phyloP scores from a whole-genome alignment of 2,888 invertebrate genomes.

The Galerucella nymphaeae region DNA sequence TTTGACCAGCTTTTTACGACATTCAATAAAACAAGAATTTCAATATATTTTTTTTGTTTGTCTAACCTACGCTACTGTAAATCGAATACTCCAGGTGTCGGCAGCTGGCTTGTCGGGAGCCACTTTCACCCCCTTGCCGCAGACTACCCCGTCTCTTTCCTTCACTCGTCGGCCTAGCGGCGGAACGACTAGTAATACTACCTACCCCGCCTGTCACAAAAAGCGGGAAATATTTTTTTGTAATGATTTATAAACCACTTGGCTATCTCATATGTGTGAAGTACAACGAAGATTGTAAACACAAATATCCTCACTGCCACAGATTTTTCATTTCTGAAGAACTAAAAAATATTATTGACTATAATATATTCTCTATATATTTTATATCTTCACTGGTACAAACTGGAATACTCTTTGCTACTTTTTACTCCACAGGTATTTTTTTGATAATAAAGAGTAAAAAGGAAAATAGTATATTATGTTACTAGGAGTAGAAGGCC shows the following conservation, averaged over 20 bases:
- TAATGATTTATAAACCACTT: conserved; percentile 31
- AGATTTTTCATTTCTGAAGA: neutral
- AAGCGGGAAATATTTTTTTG: conserved; percentile 43
- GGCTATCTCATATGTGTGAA: conserved; percentile 18
- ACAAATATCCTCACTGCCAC: neutral
- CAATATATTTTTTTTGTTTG: conserved; percentile 6
- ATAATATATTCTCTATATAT: too few relatives aligned
- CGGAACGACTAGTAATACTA: conserved; percentile 37
- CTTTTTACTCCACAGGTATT: too few relatives aligned
- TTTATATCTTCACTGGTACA: too few relatives aligned
- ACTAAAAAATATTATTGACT: neutral
- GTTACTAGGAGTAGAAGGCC: too few relatives aligned
- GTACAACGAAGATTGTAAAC: neutral
- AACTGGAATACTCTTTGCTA: too few relatives aligned
- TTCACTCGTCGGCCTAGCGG: conserved; percentile 7
- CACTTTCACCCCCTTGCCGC: conserved; percentile 50
- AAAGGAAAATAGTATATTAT: too few relatives aligned
- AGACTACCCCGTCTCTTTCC: conserved; percentile 45
- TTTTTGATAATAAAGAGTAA: too few relatives aligned
- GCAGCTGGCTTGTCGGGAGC: conserved; percentile 53
- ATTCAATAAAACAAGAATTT: conserved; percentile 7
- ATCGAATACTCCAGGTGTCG: conserved; percentile 51
- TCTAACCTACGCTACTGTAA: conserved; percentile 41
- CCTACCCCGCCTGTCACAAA: conserved; percentile 46
- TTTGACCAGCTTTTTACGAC: conserved; percentile 6